Conservation (phyloP, 2,113 vertebrate genomes). For the Nibea albiflora region DNA sequence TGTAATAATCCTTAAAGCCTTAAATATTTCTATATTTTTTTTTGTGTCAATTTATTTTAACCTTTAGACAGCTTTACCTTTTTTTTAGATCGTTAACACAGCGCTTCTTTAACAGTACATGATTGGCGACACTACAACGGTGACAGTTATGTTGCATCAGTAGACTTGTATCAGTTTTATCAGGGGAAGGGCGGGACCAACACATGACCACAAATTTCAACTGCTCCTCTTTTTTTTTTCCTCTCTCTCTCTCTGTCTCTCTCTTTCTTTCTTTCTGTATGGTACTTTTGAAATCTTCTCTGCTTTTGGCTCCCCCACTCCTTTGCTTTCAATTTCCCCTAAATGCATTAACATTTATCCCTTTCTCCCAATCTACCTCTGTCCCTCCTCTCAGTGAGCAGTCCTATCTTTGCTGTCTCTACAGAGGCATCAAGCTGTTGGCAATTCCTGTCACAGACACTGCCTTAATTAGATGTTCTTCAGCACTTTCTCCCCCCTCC, state of each 20-base stretch:
- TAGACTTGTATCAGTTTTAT: slow-evolving; percentile 52
- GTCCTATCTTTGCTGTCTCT: slow-evolving; percentile 34
- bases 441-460: slow-evolving; percentile 55
- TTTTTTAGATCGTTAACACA: slow-evolving; percentile 66
- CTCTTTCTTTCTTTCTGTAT: slow-evolving; percentile 16
- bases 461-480: slow-evolving; percentile 58
- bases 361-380: slow-evolving; percentile 24
- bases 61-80: slow-evolving; percentile 68
- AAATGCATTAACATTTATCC: background rate
- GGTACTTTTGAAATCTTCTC: slow-evolving; percentile 50
- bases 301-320: slow-evolving; percentile 7
- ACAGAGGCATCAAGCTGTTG: slow-evolving; percentile 52
- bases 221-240: slow-evolving; percentile 22
- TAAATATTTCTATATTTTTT: slow-evolving; percentile 68
- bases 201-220: slow-evolving; percentile 56
- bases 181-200: slow-evolving; percentile 80
- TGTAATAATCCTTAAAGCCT: slow-evolving; percentile 78
- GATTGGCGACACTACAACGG: slow-evolving; percentile 63
- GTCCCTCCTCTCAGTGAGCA: slow-evolving; percentile 24
- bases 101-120: slow-evolving; percentile 66
- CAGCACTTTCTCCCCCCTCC: slow-evolving; percentile 42
- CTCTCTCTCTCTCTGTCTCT: background rate
- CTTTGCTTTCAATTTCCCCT: slow-evolving; percentile 24
- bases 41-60: slow-evolving; percentile 67
- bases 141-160: slow-evolving; percentile 50